Evolutionary conservation across 2,888 invertebrate genomes (phyloP), one percentile per base, ranked within the genome.

Genomic region (Drosophila flavopinicola): DNA sequence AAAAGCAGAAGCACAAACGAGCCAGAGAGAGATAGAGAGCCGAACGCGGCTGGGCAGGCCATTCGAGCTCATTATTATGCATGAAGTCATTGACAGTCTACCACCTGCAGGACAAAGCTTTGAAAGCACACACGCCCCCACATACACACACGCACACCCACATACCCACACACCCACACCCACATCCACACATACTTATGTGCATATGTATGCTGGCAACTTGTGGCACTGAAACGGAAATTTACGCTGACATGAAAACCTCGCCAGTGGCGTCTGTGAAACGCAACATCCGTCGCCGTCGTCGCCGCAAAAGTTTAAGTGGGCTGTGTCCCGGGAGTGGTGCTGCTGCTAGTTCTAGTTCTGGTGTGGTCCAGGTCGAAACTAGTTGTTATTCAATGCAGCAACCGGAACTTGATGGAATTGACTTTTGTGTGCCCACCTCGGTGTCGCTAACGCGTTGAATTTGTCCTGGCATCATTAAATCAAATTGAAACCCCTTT

Each of bases 401-500:
- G 82, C 82, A 80, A 59, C 82, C 85, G 78, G 74, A 80, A 85
- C 82, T 71, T 78, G 82, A 80, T 85, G 85, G 85, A 85, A 85
- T 85, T 82, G 80, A 82, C 80, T 84, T 85, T 78, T 78, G 74
- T 69, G 67, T 64, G 57, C 66, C 67, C 57, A 57, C 54, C 60
- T 56, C 41, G 47, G 63, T 72, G 58, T 35, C 45, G 67, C 63
- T 72, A 67, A 72, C 71, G 84, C 84, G 70, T 82, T 77, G 77
- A 83, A 83, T 79, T 85, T 83, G 83, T 82, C 75, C 85, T 71
- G 71, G 75, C 85, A 73, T 77, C 83, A 83, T 83, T 85, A 83
- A 83, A 85, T 83, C 83, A 85, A 83, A 83, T 82, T 85, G 82
- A 82, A 85, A 85, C 85, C 83, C 80, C 80, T 84, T 80, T 78